phyloP scores from a whole-genome alignment of 2,113 vertebrate species.

The Morphnarchus princeps region DNA sequence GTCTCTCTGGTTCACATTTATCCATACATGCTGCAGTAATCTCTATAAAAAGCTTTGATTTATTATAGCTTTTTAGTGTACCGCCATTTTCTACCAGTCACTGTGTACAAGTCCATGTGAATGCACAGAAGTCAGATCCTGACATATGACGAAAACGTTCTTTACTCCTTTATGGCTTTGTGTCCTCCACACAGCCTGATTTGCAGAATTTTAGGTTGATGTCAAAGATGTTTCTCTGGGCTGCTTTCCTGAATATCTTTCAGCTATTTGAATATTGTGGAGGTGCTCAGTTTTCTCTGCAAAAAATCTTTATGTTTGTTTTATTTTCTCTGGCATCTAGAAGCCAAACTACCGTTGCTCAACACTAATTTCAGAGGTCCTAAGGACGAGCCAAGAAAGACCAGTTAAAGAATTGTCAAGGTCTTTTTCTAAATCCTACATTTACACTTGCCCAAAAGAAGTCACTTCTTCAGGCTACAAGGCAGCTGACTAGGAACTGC shows the following conservation, averaged over 20 bases:
- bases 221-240: background rate
- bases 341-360: background rate
- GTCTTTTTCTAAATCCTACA: background rate
- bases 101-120: background rate
- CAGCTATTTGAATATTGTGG: constrained; percentile 11
- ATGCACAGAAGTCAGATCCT: background rate
- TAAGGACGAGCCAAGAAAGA: background rate
- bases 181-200: background rate
- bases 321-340: background rate
- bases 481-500: background rate
- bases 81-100: background rate
- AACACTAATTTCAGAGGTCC: background rate
- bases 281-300: background rate
- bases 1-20: background rate
- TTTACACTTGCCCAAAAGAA: background rate
- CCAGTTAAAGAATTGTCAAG: background rate
- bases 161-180: background rate
- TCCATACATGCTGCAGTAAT: background rate
- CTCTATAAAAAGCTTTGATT: background rate
- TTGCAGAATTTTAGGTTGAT: background rate
- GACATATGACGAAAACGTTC: background rate
- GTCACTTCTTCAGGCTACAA: background rate
- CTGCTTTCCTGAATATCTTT: background rate
- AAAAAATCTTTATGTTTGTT: background rate
- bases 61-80: background rate